Evolutionary conservation across 1,140 invertebrate genomes (phyloP).

Genomic region (Apis laboriosa): DNA sequence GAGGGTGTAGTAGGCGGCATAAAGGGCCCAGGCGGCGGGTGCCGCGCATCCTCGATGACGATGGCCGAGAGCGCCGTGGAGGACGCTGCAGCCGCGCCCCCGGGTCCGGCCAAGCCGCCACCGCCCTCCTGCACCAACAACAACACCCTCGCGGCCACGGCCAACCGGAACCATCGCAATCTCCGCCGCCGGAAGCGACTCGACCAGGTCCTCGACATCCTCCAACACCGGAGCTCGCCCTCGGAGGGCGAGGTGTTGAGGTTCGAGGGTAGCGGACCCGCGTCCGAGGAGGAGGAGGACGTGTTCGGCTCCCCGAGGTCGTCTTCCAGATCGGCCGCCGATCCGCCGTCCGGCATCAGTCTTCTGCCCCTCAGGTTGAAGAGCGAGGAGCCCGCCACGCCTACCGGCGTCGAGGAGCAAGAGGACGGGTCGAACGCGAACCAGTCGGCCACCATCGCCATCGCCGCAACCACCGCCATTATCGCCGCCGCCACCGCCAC

Average conservation of each 20-base stretch:
- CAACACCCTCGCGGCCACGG: constrained; percentile 83
- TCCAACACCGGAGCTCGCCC: constrained; percentile 81
- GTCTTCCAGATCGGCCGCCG: constrained; percentile 67
- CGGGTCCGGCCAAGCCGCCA: constrained; percentile 79
- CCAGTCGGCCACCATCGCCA: constrained; percentile 49
- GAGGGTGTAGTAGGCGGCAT: constrained; percentile 77
- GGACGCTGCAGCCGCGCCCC: constrained; percentile 80
- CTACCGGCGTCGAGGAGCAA: constrained; percentile 56
- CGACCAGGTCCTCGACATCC: constrained; percentile 88
- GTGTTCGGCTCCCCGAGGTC: constrained; percentile 73
- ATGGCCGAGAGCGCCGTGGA: constrained; percentile 85
- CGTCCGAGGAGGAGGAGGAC: constrained; percentile 78
- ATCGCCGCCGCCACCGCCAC: constrained; percentile 56
- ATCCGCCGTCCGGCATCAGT: constrained; percentile 52
- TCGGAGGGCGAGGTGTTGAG: constrained; percentile 75
- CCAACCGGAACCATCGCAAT: constrained; percentile 84
- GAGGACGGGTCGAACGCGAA: constrained; percentile 29
- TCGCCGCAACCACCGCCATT: constrained; percentile 58
- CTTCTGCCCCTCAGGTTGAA: constrained; percentile 67
- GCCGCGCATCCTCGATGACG: constrained; percentile 84
- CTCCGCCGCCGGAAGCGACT: constrained; percentile 88
- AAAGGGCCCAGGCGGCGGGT: constrained; percentile 82
- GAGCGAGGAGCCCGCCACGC: constrained; percentile 61
- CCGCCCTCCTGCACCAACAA: constrained; percentile 81
- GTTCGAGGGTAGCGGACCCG: constrained; percentile 78